Evolutionary conservation across 92 coral and sea anemone genomes (phyloP), one percentile per base, ranked within the genome.

Genomic region (Parazoanthus atlanticus): DNA sequence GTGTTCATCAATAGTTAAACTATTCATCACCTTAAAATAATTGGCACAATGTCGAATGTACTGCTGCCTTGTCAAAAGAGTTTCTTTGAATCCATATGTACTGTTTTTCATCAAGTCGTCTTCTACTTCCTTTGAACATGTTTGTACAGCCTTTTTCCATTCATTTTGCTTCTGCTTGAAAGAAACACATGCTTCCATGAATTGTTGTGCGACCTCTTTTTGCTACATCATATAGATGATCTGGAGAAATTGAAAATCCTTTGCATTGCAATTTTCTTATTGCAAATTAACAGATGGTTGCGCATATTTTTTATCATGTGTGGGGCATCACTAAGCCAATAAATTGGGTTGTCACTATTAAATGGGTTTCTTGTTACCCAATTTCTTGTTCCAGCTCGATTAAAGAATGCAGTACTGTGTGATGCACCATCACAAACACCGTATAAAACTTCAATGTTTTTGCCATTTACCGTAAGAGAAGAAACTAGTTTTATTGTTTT

Each of bases 381-480:
- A 40, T 91, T 88, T 33, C 80, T 73, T 52, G 85, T 82, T 74
- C 93, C 91, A 0, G 85, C 74, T 30, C 75, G 64, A 43, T 73
- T 74, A 64, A 88, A 88, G 41, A 91, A 91, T n/a, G 91, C 91
- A 36, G 88, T 87, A 17, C 90, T 85, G 81, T 88, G 86, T 21
- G 89, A 81, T 34, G 93, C 80, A 31, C 89, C 91, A 88, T 91
- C 93, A 74, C 88, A 88, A 31, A 91, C 93, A 6, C 93, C 91
- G 81, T 83, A 91, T n/a, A 85, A 34, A 85, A 85, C 90, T 52
- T 90, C 80, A 31, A 90, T 38, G 67, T 25, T 90, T 10, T 85
- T 85, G 10, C 76, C 36, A 10, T 76, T 40, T 16, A 11, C 12
- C 0, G 49, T 79, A 41, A 79, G n/a, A 13, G 26, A 21, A 0